These are phyloP conservation scores for Prionailurus bengalensis DNA, from an alignment of 2,113 vertebrate species.

Conservation along the genomic window DNA sequence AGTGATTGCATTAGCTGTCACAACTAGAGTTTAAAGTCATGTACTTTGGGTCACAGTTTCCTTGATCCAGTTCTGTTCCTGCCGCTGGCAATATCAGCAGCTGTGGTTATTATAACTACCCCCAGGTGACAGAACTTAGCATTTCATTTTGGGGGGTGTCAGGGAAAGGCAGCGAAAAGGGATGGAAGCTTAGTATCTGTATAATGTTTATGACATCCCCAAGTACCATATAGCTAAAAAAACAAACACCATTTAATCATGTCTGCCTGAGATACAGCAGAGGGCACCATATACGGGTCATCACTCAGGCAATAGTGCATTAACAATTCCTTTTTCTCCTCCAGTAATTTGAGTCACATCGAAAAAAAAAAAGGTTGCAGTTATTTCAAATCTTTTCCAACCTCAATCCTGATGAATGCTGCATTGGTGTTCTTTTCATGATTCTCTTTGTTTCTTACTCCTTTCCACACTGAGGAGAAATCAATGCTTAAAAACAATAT, in stretches of 20 bases:
- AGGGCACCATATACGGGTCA: neutral
- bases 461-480: slow-evolving; percentile 12
- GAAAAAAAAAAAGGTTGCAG: neutral
- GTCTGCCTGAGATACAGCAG: neutral
- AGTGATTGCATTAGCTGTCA: slow-evolving; percentile 64
- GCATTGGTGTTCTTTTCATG: neutral
- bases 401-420: neutral
- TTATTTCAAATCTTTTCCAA: slow-evolving; percentile 11
- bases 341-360: neutral
- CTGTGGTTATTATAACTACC: slow-evolving; percentile 61
- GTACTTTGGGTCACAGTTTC: slow-evolving; percentile 69
- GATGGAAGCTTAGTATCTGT: neutral
- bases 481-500: neutral
- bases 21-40: slow-evolving; percentile 53
- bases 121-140: neutral
- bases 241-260: neutral
- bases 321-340: neutral
- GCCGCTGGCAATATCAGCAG: slow-evolving; percentile 25
- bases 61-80: slow-evolving; percentile 64
- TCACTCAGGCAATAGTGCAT: neutral
- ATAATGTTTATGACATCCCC: neutral
- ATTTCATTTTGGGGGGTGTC: neutral
- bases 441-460: neutral
- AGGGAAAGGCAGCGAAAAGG: neutral
- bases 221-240: neutral